Percentiles rank a stretch among this genome's conserved stretches.
Evolutionary conservation across 2,113 vertebrate species (phyloP).

Genomic region (Notechis scutatus): DNA sequence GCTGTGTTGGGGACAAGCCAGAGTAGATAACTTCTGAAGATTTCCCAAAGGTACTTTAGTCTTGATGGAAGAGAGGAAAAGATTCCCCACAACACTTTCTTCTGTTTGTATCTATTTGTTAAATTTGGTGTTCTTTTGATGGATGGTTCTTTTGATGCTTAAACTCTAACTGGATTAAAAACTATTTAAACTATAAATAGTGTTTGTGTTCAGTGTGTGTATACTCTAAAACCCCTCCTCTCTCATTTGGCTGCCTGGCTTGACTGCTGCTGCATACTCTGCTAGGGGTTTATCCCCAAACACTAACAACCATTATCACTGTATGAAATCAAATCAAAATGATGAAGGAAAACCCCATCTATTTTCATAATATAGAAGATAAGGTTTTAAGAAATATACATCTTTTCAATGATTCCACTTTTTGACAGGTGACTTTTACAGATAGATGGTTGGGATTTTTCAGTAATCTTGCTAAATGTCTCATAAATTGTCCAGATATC

Average conservation of each 20-base stretch:
- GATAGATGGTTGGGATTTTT: slow-evolving; percentile 67
- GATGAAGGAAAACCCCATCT: slow-evolving; percentile 43
- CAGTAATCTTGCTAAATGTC: slow-evolving; percentile 70
- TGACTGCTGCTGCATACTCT: no score
- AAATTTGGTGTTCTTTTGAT: slow-evolving; percentile 27
- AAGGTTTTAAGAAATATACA: slow-evolving; percentile 23
- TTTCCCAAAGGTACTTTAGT: neutral
- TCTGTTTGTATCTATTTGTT: neutral
- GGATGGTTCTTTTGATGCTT: no score
- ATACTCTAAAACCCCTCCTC: no score
- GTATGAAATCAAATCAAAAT: slow-evolving; percentile 2
- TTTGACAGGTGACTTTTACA: slow-evolving; percentile 68
- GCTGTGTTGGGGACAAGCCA: neutral
- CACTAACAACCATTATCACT: neutral
- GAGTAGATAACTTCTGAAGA: neutral
- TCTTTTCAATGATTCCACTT: slow-evolving; percentile 57
- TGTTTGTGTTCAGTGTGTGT: no score
- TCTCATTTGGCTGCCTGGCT: no score
- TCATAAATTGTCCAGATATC: slow-evolving; percentile 75
- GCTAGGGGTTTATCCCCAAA: no score
- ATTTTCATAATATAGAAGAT: slow-evolving; percentile 20
- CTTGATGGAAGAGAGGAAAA: neutral
- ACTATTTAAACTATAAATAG: no score
- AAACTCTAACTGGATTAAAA: no score
- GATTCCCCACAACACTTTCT: neutral